Conservation (phyloP, 1,140 invertebrate species). For the Lepidurus packardi region DNA sequence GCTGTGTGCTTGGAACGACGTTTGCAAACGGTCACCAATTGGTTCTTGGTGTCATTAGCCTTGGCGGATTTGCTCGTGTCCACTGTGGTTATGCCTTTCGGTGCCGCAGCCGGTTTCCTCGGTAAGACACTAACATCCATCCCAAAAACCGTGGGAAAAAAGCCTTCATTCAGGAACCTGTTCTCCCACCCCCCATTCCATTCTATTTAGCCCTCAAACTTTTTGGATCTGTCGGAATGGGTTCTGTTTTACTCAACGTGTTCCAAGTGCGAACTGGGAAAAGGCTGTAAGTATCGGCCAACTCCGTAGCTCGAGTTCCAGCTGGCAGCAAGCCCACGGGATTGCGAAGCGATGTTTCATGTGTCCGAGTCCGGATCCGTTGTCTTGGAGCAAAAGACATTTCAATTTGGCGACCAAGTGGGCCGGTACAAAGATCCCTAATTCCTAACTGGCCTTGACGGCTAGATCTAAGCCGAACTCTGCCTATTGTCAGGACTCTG, state of each 20-base stretch:
- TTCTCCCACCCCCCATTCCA: constrained; percentile 9
- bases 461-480: neutral
- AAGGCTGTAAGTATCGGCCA: neutral
- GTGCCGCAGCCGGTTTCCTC: constrained; percentile 74
- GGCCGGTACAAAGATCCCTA: neutral
- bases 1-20: constrained; percentile 75
- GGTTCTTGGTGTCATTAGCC: constrained; percentile 86
- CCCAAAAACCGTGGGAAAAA: constrained; percentile 6
- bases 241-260: neutral
- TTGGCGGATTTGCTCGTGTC: constrained; percentile 88
- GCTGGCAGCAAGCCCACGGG: constrained; percentile 3
- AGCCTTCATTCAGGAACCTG: constrained; percentile 30
- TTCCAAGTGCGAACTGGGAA: neutral
- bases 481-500: too few relatives aligned
- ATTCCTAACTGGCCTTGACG: constrained; percentile 5
- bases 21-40: constrained; percentile 90
- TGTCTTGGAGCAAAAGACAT: neutral
- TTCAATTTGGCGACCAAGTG: constrained; percentile 14
- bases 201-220: neutral
- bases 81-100: constrained; percentile 83
- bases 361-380: neutral
- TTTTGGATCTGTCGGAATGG: neutral
- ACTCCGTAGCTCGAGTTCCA: neutral
- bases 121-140: constrained; percentile 55
- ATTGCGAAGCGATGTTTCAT: neutral